Evolutionary conservation across 2,797 vertebrate genomes (phyloP).

Genomic region (Lophius americanus): DNA sequence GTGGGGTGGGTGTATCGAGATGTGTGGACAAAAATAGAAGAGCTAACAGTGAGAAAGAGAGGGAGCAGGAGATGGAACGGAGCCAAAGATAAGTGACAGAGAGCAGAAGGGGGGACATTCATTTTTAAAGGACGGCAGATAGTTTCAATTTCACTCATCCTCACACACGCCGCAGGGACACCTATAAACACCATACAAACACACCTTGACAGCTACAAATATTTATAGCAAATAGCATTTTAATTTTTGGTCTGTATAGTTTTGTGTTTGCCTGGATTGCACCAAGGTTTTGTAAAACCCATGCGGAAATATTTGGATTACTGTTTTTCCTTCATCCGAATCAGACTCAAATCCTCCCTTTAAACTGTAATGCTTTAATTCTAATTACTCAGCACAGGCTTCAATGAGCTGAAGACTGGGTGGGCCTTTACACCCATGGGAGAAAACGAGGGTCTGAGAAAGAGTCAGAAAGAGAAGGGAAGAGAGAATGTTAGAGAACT

Average conservation of each 20-base stretch:
- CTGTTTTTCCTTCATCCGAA: constrained; percentile 67
- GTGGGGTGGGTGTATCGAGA: constrained; percentile 51
- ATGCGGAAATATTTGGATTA: constrained; percentile 64
- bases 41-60: constrained; percentile 43
- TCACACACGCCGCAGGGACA: constrained; percentile 14
- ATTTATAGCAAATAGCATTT: constrained; percentile 8
- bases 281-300: constrained; percentile 46
- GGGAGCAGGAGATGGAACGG: constrained; percentile 6
- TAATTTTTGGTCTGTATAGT: constrained; percentile 28
- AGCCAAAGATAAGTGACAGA: constrained; percentile 50
- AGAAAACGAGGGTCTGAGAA: constrained; percentile 28
- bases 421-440: constrained; percentile 53
- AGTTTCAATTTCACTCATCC: constrained; percentile 37
- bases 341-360: constrained; percentile 71
- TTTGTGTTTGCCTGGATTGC: constrained; percentile 36
- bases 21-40: constrained; percentile 51
- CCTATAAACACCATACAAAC: constrained; percentile 8
- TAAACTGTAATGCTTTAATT: constrained; percentile 78
- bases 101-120: constrained; percentile 61
- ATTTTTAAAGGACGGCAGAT: constrained; percentile 68
- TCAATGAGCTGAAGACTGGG: constrained; percentile 58
- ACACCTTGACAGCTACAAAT: constrained; percentile 15
- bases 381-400: constrained; percentile 73
- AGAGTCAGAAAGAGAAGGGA: constrained; percentile 11
- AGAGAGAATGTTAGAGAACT: constrained; percentile 22